A percentile compares a stretch with the other conserved stretches of the same genome.
phyloP scores from a whole-genome alignment of 2,888 invertebrate species.

The Plagodis pulveraria region DNA sequence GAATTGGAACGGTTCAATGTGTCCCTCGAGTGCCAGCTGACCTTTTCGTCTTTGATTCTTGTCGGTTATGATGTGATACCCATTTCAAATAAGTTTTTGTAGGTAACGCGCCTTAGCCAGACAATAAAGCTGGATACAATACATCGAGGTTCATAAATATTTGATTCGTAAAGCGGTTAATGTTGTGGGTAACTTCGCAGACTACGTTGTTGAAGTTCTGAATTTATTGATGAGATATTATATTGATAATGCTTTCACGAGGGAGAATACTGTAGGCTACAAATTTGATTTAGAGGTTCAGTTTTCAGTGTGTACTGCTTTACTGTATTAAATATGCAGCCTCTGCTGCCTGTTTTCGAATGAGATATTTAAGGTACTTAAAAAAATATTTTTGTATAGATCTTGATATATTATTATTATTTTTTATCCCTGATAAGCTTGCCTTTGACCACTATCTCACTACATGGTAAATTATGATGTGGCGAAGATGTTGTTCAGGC shows the following conservation, averaged over 20 bases:
- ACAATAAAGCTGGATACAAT: slow-evolving; percentile 25
- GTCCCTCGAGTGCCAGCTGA: slow-evolving; percentile 56
- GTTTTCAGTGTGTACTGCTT: slow-evolving; percentile 5
- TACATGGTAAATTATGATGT: no score
- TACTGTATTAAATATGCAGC: slow-evolving; percentile 11
- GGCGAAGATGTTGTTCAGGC: no score
- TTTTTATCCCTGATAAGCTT: no score
- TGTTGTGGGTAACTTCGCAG: slow-evolving; percentile 10
- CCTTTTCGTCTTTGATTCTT: slow-evolving; percentile 58
- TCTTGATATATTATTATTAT: no score
- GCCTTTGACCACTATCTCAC: no score
- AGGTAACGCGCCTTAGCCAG: slow-evolving; percentile 37
- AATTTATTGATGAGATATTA: slow-evolving; percentile 6
- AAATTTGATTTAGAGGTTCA: neutral
- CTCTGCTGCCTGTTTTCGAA: slow-evolving; percentile 1
- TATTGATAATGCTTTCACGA: slow-evolving; percentile 16
- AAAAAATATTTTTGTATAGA: neutral
- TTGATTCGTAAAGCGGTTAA: slow-evolving; percentile 10
- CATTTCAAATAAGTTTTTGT: slow-evolving; percentile 44
- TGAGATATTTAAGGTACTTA: slow-evolving; percentile 2
- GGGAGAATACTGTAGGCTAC: neutral
- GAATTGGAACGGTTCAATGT: slow-evolving; percentile 70
- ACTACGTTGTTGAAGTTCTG: slow-evolving; percentile 1
- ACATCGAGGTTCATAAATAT: slow-evolving; percentile 19
- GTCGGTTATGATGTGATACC: slow-evolving; percentile 50